Percentiles rank a stretch among this genome's conserved stretches.
These are phyloP conservation scores for Drosophila ezoana DNA, from an alignment of 2,888 invertebrate species.

Conservation along the genomic window DNA sequence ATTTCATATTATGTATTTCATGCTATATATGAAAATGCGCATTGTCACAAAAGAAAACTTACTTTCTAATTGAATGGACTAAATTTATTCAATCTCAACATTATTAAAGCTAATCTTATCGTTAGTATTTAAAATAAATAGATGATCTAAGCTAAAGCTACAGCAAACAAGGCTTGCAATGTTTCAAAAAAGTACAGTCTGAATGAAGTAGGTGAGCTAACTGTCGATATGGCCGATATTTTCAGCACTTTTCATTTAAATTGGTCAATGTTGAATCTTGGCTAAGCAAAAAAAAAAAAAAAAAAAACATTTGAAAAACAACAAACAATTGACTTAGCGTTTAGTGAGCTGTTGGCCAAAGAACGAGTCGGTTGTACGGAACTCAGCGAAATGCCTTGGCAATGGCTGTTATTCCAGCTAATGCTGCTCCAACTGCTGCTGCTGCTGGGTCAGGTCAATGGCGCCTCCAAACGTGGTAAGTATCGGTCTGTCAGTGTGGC, in stretches of 20 bases:
- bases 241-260: constrained; percentile 38
- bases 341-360: constrained; percentile 66
- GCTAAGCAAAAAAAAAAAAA: constrained; percentile 48
- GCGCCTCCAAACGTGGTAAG: constrained; percentile 70
- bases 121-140: constrained; percentile 40
- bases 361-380: constrained; percentile 62
- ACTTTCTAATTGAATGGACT: too few relatives aligned
- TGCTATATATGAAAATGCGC: too few relatives aligned
- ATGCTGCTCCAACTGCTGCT: constrained; percentile 23
- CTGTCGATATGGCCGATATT: constrained; percentile 11
- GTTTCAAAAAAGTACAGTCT: not conserved
- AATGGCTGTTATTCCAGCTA: constrained; percentile 29
- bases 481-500: not conserved
- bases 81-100: not conserved
- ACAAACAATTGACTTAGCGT: constrained; percentile 45
- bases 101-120: constrained; percentile 16
- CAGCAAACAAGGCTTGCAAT: not conserved
- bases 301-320: constrained; percentile 47
- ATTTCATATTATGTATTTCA: not conserved
- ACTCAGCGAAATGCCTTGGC: constrained; percentile 40
- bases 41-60: not conserved
- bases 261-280: constrained; percentile 76
- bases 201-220: constrained; percentile 31
- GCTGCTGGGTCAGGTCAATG: constrained; percentile 23
- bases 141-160: constrained; percentile 23